Evolutionary conservation across 2,888 invertebrate genomes (phyloP).

Genomic region (Caenorhabditis sp.): DNA sequence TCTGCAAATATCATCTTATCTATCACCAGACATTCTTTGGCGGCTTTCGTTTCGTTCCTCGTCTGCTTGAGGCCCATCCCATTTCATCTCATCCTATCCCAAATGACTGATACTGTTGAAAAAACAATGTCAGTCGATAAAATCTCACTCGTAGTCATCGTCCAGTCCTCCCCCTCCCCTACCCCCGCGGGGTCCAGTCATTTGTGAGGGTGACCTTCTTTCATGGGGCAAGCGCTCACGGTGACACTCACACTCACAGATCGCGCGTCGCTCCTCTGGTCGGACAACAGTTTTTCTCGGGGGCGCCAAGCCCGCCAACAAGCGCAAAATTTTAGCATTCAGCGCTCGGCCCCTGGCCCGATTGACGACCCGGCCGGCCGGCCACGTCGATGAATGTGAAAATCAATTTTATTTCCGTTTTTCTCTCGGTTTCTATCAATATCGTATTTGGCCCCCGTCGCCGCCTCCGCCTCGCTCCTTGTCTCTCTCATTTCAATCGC

Average conservation of each 20-base stretch:
- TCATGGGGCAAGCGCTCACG: slow-evolving; percentile 12
- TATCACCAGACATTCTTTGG: slow-evolving; percentile 15
- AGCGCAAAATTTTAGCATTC: slow-evolving; percentile 44
- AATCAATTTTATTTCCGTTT: slow-evolving; percentile 63
- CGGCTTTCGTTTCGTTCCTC: slow-evolving; percentile 13
- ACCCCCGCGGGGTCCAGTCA: slow-evolving; percentile 23
- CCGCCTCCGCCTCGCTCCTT: slow-evolving; percentile 17
- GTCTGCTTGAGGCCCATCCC: neutral
- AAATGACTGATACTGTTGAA: slow-evolving; percentile 16
- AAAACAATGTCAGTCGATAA: slow-evolving; percentile 42
- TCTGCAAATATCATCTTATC: slow-evolving; percentile 9
- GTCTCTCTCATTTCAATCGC: no score
- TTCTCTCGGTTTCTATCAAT: slow-evolving; percentile 63
- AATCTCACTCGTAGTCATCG: slow-evolving; percentile 24
- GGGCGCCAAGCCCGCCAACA: slow-evolving; percentile 35
- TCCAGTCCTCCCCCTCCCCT: no score
- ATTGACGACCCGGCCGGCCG: slow-evolving; percentile 11
- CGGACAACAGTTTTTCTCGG: slow-evolving; percentile 32
- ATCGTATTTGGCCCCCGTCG: slow-evolving; percentile 58
- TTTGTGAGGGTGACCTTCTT: slow-evolving; percentile 22
- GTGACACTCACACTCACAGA: slow-evolving; percentile 30
- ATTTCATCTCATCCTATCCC: neutral
- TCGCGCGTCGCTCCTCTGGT: neutral
- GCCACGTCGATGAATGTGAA: slow-evolving; percentile 56
- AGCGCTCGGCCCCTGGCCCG: slow-evolving; percentile 6